phyloP scores from a whole-genome alignment of 2,113 vertebrate species.

The Dinomys branickii region DNA sequence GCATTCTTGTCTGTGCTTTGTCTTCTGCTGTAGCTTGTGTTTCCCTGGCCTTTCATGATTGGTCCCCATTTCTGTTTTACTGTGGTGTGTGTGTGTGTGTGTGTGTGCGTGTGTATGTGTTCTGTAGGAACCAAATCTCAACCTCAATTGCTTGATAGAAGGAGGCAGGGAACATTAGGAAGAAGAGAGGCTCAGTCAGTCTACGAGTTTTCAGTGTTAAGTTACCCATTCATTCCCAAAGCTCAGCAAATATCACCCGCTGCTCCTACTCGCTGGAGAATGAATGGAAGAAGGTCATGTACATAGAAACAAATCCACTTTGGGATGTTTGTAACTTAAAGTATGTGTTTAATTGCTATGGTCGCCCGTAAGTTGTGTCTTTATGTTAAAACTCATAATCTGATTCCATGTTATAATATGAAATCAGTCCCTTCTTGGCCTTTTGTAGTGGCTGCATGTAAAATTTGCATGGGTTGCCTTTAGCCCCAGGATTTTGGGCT shows the following conservation, averaged over 20 bases:
- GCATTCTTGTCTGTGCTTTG: conserved; percentile 28
- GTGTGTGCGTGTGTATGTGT: background rate
- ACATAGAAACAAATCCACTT: background rate
- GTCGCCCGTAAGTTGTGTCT: background rate
- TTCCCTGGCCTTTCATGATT: background rate
- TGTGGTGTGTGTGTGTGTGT: background rate
- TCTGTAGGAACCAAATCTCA: background rate
- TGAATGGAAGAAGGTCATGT: background rate
- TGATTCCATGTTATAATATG: background rate
- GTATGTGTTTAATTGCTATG: background rate
- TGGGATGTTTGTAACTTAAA: background rate
- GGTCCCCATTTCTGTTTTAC: conserved; percentile 6
- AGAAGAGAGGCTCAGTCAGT: background rate
- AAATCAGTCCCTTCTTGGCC: background rate
- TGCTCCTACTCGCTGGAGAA: background rate
- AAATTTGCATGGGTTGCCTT: background rate
- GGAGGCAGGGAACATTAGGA: background rate
- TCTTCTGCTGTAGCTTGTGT: background rate
- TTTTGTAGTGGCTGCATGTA: background rate
- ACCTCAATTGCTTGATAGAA: background rate
- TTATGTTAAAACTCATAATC: background rate
- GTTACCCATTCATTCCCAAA: background rate
- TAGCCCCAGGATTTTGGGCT: background rate
- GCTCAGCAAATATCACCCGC: background rate
- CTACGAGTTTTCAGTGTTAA: background rate